phyloP scores from a whole-genome alignment of 2,113 vertebrate genomes.

The Malurus cyaneus region DNA sequence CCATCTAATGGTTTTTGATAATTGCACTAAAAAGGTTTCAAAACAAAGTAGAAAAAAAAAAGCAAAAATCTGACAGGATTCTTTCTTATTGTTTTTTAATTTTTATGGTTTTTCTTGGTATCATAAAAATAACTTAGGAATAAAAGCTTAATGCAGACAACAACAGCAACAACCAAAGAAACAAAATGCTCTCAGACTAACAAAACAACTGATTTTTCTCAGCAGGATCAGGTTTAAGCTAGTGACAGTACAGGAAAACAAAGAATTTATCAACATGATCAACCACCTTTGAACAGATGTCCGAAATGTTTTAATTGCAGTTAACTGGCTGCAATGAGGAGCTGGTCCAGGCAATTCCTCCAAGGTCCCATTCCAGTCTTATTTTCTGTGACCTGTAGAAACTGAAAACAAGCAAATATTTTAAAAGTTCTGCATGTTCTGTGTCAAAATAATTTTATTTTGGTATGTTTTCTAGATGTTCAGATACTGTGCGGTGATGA shows the following conservation, averaged over 20 bases:
- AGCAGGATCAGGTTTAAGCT: neutral
- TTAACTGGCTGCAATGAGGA: neutral
- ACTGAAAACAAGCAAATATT: neutral
- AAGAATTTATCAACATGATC: neutral
- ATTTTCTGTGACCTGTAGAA: neutral
- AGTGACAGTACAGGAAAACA: neutral
- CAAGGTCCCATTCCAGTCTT: neutral
- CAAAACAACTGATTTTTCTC: neutral
- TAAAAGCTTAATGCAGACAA: neutral
- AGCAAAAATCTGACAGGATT: neutral
- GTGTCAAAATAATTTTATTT: neutral
- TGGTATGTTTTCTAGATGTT: neutral
- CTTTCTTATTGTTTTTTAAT: neutral
- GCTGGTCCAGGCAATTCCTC: neutral
- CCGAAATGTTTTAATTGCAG: neutral
- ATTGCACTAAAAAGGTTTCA: conserved; percentile 24
- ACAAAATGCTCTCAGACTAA: neutral
- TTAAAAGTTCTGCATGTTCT: neutral
- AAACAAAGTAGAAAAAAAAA: neutral
- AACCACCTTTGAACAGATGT: neutral
- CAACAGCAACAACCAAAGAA: neutral
- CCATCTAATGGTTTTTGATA: neutral
- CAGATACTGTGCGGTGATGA: neutral
- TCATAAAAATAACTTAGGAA: neutral
- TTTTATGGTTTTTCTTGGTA: neutral